A percentile compares a stretch with the other conserved stretches of the same genome.
Conservation (phyloP, 2,113 vertebrate species). For the Axis porcinus region DNA sequence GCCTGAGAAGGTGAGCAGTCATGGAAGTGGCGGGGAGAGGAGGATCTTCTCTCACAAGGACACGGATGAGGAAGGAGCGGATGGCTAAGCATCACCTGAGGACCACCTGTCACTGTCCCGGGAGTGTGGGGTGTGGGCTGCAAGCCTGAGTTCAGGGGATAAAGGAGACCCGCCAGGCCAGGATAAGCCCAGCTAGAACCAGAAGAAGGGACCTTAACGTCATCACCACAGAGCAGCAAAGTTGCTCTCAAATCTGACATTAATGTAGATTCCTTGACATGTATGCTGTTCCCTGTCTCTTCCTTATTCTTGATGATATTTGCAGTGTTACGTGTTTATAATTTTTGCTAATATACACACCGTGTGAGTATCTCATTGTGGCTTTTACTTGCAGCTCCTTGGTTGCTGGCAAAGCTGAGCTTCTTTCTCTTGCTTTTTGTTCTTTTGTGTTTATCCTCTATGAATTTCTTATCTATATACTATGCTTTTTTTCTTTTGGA, state of each 20-base stretch:
- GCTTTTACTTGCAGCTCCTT: background rate
- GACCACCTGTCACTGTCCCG: background rate
- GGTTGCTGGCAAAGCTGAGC: background rate
- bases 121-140: background rate
- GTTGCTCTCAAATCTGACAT: background rate
- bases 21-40: too few relatives aligned
- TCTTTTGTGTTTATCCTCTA: background rate
- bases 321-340: background rate
- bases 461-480: background rate
- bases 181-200: background rate
- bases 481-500: background rate
- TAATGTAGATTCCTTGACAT: accelerated
- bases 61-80: background rate
- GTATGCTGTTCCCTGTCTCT: background rate
- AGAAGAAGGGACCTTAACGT: background rate
- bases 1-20: background rate
- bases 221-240: background rate
- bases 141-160: background rate
- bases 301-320: too few relatives aligned
- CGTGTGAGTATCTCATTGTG: background rate
- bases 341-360: background rate
- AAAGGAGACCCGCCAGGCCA: background rate
- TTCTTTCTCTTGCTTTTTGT: background rate
- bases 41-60: accelerated
- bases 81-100: background rate